Percentiles rank a stretch among this genome's conserved stretches.
Conservation (phyloP, 2,797 vertebrate genomes). For the Heterohyrax brucei region DNA sequence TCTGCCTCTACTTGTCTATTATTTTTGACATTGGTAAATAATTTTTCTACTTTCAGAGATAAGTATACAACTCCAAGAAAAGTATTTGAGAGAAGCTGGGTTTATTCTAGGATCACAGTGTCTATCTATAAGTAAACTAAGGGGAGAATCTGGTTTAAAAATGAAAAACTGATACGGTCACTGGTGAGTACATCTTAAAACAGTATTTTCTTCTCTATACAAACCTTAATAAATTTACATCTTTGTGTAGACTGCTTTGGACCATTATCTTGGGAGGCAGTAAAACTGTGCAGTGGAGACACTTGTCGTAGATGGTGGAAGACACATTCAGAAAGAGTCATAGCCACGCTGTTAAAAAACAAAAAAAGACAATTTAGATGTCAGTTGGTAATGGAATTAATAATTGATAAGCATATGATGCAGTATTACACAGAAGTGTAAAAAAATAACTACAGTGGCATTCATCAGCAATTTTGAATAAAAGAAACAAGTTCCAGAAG, state of each 20-base stretch:
- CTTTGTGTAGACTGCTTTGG: slow-evolving; percentile 9
- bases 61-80: background rate
- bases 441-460: background rate
- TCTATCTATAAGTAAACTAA: slow-evolving; percentile 22
- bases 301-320: background rate
- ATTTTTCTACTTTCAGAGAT: slow-evolving; percentile 56
- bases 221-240: slow-evolving; percentile 25
- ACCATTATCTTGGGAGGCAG: background rate
- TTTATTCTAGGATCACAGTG: background rate
- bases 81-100: slow-evolving; percentile 39
- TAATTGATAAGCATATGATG: background rate
- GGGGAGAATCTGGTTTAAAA: background rate
- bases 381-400: background rate
- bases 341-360: slow-evolving; percentile 5
- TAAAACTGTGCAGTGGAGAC: background rate
- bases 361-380: slow-evolving; percentile 22
- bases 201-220: slow-evolving; percentile 7
- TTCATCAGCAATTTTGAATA: background rate
- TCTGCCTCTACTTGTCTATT: background rate
- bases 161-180: background rate
- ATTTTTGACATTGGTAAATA: slow-evolving; percentile 49
- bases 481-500: background rate
- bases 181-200: slow-evolving; percentile 19
- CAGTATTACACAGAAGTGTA: background rate
- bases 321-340: background rate